Base-by-base conservation (phyloP, 37 sponge, comb jelly and placozoan species). In the Haliclona indistincta region DNA sequence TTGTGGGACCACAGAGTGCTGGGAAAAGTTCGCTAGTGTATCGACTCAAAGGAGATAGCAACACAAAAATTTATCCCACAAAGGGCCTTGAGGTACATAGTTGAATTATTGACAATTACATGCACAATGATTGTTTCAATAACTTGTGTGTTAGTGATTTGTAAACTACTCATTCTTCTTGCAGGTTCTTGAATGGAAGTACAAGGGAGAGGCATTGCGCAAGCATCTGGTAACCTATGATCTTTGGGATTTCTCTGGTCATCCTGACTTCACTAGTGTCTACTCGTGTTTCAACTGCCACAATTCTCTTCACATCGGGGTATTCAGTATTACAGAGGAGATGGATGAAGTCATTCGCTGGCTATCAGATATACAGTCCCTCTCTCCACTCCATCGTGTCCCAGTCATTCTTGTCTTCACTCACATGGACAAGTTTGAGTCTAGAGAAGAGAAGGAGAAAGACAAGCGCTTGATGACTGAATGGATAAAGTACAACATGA, bases 371-470 rank as follows among this genome's bases (percentile, higher is more conserved):
- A 75, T 89, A 0, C 90, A 78, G 54, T 68, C 70, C 28, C 38
- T 36, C 45, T 74, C 70, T 0, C 42, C 25, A 11, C 2, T 58
- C 33, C n/a, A n/a, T n/a, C 58, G 63, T 3, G 71, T 89, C 28
- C 81, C 84, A 0, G 85, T 84, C 54, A 36, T 84, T 54, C 60
- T 89, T 43, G 90, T 89, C 11, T 80, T 89, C 72, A 84, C 84
- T 7, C 76, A 76, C 38, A 63, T 84, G 75, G 90, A 89, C 67
- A 1, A 2, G 45, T 37, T 83, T 23, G 56, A 17, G 45, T 15
- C 61, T 2, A 45, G 76, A 29, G 83, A 81, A 22, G 40, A 66
- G 55, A 75, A 52, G 22, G 90, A 89, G 28, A 42, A 51, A 33
- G 43, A 54, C 53, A 80, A 34, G 65, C 43, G 47, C 44, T 25